Evolutionary conservation across 2,113 vertebrate species (phyloP).

Genomic region (Scartelaos histophorus): DNA sequence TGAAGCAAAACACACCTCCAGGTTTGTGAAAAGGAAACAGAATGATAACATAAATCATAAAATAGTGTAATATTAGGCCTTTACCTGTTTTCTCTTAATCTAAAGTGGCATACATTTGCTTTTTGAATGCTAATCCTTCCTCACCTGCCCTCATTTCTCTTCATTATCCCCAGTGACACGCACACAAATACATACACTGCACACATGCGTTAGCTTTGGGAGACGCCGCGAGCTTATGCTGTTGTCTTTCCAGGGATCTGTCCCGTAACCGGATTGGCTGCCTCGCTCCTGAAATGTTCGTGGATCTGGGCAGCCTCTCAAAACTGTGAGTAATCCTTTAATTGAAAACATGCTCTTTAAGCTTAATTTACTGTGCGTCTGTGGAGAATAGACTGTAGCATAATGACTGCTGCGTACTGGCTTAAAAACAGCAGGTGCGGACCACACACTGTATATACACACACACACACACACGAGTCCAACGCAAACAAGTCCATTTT

Average conservation of each 20-base stretch:
- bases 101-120: background rate
- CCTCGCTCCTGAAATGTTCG: conserved; percentile 85
- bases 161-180: background rate
- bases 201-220: background rate
- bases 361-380: conserved; percentile 18
- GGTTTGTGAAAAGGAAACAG: too few relatives aligned
- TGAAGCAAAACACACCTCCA: too few relatives aligned
- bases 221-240: conserved; percentile 10
- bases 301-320: conserved; percentile 83
- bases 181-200: too few relatives aligned
- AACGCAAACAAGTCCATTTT: too few relatives aligned
- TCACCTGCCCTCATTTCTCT: conserved; percentile 4
- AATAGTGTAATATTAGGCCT: too few relatives aligned
- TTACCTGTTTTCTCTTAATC: background rate
- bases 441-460: too few relatives aligned
- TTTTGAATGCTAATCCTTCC: background rate
- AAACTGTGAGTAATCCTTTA: conserved; percentile 85
- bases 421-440: background rate
- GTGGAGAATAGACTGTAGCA: background rate
- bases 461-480: too few relatives aligned
- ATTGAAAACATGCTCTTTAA: conserved; percentile 40
- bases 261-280: conserved; percentile 94
- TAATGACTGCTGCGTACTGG: background rate
- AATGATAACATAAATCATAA: too few relatives aligned
- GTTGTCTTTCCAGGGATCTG: conserved; percentile 82